phyloP scores from a whole-genome alignment of 2,888 invertebrate genomes.

The Danaus chrysippus region DNA sequence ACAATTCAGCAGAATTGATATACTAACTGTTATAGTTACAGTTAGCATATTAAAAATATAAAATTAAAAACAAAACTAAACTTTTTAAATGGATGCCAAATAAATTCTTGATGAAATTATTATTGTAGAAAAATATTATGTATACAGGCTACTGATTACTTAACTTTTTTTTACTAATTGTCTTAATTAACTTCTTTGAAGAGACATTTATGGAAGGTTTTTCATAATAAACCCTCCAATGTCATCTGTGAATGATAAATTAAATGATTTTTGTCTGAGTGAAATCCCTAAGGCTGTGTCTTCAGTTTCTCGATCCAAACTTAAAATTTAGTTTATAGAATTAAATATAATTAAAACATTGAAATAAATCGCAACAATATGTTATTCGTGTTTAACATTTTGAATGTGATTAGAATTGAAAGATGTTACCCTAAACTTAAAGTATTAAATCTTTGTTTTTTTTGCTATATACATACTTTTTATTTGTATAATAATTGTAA shows the following conservation, averaged over 20 bases:
- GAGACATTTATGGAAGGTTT: no score
- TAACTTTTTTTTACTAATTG: no score
- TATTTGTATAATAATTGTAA: neutral
- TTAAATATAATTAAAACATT: neutral
- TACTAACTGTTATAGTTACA: no score
- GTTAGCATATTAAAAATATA: no score
- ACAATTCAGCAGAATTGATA: neutral
- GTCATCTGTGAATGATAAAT: neutral
- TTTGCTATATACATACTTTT: neutral
- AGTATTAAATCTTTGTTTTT: constrained; percentile 3
- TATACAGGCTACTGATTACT: no score
- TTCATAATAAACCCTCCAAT: no score
- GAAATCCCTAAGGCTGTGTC: constrained; percentile 26
- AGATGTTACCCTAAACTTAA: constrained; percentile 5
- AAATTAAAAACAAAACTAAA: no score
- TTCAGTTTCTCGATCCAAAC: constrained; percentile 15
- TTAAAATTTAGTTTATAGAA: neutral
- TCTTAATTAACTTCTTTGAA: no score
- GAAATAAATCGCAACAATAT: neutral
- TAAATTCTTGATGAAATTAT: no score
- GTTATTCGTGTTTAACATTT: neutral
- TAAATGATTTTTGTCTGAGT: constrained; percentile 13
- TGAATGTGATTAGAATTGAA: neutral
- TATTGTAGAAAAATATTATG: no score
- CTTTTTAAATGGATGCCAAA: no score